Evolutionary conservation across 2,113 vertebrate species (phyloP).

Genomic region (Boulengeromyrus knoepffleri): DNA sequence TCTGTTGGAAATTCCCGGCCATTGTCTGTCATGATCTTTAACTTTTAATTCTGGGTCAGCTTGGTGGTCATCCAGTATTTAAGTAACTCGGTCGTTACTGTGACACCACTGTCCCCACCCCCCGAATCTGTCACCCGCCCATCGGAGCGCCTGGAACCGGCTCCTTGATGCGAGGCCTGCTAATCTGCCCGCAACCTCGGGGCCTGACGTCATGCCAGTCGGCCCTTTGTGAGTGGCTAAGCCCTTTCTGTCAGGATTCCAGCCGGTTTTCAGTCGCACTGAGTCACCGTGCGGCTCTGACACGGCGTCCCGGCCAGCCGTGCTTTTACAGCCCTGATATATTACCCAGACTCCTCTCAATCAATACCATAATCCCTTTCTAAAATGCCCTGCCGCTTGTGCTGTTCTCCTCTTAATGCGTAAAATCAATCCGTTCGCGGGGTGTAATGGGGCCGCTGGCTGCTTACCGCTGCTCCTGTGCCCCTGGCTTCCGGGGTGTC

Average conservation of each 20-base stretch:
- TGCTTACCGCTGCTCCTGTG: neutral
- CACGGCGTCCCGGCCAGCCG: neutral
- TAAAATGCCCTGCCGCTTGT: neutral
- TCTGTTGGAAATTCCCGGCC: neutral
- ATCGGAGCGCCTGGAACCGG: neutral
- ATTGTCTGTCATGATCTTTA: neutral
- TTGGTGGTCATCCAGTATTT: neutral
- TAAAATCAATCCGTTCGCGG: conserved; percentile 3
- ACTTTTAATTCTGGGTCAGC: neutral
- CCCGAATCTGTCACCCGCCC: neutral
- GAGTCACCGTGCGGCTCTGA: conserved; percentile 13
- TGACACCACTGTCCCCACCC: neutral
- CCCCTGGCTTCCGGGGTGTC: neutral
- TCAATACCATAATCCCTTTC: conserved; percentile 17
- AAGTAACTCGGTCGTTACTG: neutral
- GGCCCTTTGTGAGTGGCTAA: conserved; percentile 17
- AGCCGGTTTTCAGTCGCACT: neutral
- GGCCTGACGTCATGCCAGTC: conserved; percentile 16
- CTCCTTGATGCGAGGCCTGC: conserved; percentile 3
- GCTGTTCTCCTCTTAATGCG: conserved; percentile 9
- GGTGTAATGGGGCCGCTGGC: neutral
- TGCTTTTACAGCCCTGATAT: conserved; percentile 2
- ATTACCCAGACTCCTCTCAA: neutral
- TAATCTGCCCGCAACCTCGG: conserved; percentile 10
- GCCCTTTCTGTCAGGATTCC: conserved; percentile 20